Conservation (phyloP, 2,797 vertebrate species). For the Myotis pilosus region DNA sequence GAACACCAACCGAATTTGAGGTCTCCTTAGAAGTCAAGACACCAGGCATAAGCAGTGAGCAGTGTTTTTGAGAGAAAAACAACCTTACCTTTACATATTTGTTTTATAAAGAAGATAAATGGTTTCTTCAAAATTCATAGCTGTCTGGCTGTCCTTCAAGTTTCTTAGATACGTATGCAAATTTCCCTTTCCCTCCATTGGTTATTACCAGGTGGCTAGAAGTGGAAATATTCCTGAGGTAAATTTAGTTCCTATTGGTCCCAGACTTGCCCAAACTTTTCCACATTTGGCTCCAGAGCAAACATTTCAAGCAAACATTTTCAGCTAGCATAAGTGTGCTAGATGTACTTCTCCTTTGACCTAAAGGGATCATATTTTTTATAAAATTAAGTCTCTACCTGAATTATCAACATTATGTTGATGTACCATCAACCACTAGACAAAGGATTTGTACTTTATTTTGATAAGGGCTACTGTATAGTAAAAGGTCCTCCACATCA, state of each 20-base stretch:
- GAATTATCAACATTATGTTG: neutral
- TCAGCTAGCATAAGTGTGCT: neutral
- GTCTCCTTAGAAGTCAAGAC: constrained; percentile 42
- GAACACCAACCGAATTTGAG: neutral
- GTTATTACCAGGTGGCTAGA: neutral
- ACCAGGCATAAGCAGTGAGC: neutral
- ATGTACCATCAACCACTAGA: neutral
- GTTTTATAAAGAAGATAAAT: neutral
- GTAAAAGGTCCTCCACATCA: neutral
- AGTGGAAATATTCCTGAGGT: neutral
- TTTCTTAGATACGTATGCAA: neutral
- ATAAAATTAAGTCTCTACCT: neutral
- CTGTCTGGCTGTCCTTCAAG: neutral
- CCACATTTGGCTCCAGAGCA: neutral
- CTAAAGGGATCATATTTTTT: neutral
- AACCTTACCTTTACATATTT: neutral
- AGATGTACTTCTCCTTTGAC: neutral
- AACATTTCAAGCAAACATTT: neutral
- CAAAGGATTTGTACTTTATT: constrained; percentile 7
- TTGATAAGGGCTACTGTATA: neutral
- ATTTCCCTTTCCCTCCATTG: neutral
- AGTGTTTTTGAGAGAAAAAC: constrained; percentile 40
- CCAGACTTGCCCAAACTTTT: neutral
- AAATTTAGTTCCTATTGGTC: neutral
- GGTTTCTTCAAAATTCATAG: constrained; percentile 26